Base-by-base conservation (phyloP, 2,113 vertebrate genomes). In the Nerophis lumbriciformis region DNA sequence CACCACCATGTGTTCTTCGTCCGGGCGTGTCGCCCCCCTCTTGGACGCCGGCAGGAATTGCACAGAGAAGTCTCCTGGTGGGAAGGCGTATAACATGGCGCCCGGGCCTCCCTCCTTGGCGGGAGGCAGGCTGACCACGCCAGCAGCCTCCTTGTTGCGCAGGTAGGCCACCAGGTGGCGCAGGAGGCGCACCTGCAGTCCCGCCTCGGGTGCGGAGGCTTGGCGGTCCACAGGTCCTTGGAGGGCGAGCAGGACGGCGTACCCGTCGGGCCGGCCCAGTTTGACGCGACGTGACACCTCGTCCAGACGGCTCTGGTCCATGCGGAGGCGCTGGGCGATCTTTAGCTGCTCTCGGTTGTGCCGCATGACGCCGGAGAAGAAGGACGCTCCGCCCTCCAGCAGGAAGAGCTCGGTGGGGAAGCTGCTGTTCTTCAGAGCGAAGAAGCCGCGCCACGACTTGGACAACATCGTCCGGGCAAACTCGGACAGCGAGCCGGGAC, bases 111-210 rank as follows among this genome's bases (percentile, higher is more conserved):
- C 92, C 75, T 95, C 94, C 76, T 95, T 95, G 0, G 91, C 88
- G 21, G 93, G 90, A 0, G 95, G 95, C 71, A 99, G 89, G 81
- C 96, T 94, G 72, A 99, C 97, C 8, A 99, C 96, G 3, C 97
- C 97, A 0, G 97, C 97, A 0, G 97, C 96, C 88, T 99, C 96
- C 81, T 99, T 99, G 92, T 97, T 98, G 79, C 97, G 93, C 88
- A 99, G 93, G 91, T 99, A 99, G 52, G 96, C 97, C 77, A 99
- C 97, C 81, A 99, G 90, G 87, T 99, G 98, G 75, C 96, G 94
- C 55, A 99, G 94, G 87, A 98, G 87, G 70, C 97, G 91, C 51
- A 93, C 90, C 91, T 99, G 96, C n/a, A 97, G 91, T 8, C 94
- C 94, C 0, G 93, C 93, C 76, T 97, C 96, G 0, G 83, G 72